Base-by-base conservation (phyloP, 2,888 invertebrate species). In the Craniophora ligustri region DNA sequence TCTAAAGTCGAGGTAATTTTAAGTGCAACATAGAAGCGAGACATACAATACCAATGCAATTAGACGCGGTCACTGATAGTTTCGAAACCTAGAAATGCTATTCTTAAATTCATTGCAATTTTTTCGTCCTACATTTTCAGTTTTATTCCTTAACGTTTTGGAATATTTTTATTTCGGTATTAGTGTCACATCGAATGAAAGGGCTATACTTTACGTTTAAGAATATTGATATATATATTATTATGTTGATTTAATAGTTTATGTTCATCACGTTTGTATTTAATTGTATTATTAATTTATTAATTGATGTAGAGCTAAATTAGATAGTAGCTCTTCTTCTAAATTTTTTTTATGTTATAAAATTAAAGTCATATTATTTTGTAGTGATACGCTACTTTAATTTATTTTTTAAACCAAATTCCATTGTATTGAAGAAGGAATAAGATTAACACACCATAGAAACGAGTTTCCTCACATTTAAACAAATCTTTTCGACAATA, bases 401-500 rank as follows among this genome's bases (percentile, higher is more conserved):
- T 14, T 32, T 34, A 23, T 21, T 53, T 42, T 34, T 42, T 28
- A 31, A 5, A 15, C 13, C 3, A 32, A 28, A 36, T 48, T 45
- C 5, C 10, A 32, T 36, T 23, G 13, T 35, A 44, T 49, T 49
- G 53, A 49, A 40, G 21, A 48, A 41, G 21, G 23, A 45, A 38
- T 47, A 5, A 51, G 16, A 32, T 59, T 44, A 14, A 14, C 26
- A 34, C 16, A 39, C 35, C 8, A 28, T 23, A 46, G 39, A 26
- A 61, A 60, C 48, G 80, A 82, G 74, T 82, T 82, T 80, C 76
- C 78, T 70, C 69, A 61, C 54, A 39, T 65, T 72, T 70, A 73
- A 62, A 74, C 66, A 69, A 76, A 76, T 70, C 55, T 72, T 81
- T 79, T 70, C 47, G 85, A 84, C 84, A 84, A 84, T 84, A 84